Evolutionary conservation across 2,888 invertebrate species (phyloP), one percentile per base, ranked within the genome.

Genomic region (Allygus modestus): DNA sequence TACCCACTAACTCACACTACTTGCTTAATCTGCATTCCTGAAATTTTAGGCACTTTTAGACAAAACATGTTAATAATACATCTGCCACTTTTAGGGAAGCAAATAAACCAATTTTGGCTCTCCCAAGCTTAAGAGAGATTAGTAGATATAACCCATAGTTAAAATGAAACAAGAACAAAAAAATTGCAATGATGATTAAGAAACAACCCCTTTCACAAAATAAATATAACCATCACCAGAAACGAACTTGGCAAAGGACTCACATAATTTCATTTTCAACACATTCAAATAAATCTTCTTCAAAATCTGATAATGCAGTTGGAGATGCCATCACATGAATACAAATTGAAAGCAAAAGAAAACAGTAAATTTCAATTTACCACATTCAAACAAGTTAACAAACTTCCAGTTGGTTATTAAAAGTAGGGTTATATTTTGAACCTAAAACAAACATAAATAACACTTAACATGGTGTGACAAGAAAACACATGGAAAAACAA

Each of bases 371-470:
- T 23, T 28, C 28, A 54, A 54, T 23, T 5, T 23, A 7, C 54
- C 23, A 65, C 26, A 28, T 65, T 65, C 65, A 2, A 31, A 65
- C 28, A 15, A 65, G 9, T 65, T 11, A 2, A 65, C 1, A 28
- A 65, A 31, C 28, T 31, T 65, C 65, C 1, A 1, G 1, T 46
- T 20, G 4, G 23, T 51, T 58, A 11, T 1, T 58, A 58, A 58
- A 58, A 2, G 65, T 11, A 65, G 26, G 28, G 20, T 65, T 28
- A 28, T 65, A 20, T 65, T 65, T 28, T 65, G 15, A 58, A 65
- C 65, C 65, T 65, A 65, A 65, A 65, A 65, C 65, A 65, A 65
- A 65, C 28, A 65, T n/a, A 65, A 65, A 58, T 58, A 58, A 58
- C 20, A 58, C 20, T 58, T 58, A 58, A 51, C 51, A 51, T 51